Base-by-base conservation (phyloP, 2,888 invertebrate species). In the Neocrepidodera transversa region DNA sequence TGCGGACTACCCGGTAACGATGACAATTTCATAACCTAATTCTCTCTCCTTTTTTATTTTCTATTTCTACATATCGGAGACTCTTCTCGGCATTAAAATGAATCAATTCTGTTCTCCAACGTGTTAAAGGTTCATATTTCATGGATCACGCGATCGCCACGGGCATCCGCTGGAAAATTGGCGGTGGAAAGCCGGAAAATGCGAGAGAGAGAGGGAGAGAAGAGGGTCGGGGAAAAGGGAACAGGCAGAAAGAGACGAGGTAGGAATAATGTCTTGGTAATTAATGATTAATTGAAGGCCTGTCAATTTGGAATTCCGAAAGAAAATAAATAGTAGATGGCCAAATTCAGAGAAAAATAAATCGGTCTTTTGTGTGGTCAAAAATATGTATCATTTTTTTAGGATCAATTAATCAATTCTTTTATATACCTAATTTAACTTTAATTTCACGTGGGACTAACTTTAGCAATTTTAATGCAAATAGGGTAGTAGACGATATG, bases 221-320 rank as follows among this genome's bases (percentile, higher is more conserved):
- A 18, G 36, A 36, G 36, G 23, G 38, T 7, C 7, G 30, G 20
- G 30, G 55, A 13, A 10, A 26, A 16, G 30, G 20, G 30, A 51
- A 13, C 14, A 26, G 26, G 36, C 16, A 10, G 35, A 32, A 53
- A 38, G 16, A 30, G 20, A 47, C 26, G 32, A 43, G 14, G 45
- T 36, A 57, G 59, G 65, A 59, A 64, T 65, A 68, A 67, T 63
- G 63, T 63, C 65, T 62, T 64, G 66, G 62, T 68, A 70, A 70
- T 67, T 68, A 65, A 60, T 60, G 65, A 64, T 68, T 62, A 63
- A 68, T 66, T 65, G 60, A 57, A 63, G 64, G 52, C 51, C 60
- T 58, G 60, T 63, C 67, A 64, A 66, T 68, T n/a, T 32, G 32
- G 32, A 32, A 32, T 32, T 2, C 13, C 1, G 3, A 13, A 13